These are phyloP conservation scores for Cariama cristata DNA, from an alignment of 2,113 vertebrate genomes.

Conservation along the genomic window DNA sequence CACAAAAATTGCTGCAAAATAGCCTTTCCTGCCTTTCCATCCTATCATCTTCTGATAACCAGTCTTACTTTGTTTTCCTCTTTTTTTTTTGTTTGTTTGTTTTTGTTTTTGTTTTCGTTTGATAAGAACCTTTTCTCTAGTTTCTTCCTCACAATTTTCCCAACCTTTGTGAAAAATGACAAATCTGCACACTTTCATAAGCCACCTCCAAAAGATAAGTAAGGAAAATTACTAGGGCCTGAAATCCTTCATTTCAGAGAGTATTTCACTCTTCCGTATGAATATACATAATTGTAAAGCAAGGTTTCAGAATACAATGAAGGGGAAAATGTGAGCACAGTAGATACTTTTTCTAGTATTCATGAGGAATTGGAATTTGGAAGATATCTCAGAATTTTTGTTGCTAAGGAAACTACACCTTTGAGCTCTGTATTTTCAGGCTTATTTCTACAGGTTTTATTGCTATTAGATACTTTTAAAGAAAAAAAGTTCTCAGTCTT, in stretches of 20 bases:
- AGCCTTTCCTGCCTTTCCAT: background rate
- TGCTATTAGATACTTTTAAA: background rate
- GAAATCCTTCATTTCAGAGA: background rate
- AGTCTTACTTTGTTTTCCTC: background rate
- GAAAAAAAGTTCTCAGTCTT: background rate
- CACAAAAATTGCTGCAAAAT: background rate
- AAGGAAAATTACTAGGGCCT: background rate
- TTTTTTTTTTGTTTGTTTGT: too few species aligned
- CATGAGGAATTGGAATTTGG: background rate
- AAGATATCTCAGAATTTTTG: background rate
- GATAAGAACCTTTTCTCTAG: background rate
- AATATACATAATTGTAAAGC: background rate
- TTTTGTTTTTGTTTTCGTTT: background rate
- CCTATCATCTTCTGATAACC: background rate
- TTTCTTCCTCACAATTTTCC: background rate
- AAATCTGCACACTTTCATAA: background rate
- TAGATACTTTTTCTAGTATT: background rate
- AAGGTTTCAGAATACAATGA: background rate
- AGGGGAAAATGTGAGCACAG: background rate
- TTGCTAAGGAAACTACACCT: slow-evolving; percentile 23
- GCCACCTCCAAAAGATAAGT: background rate
- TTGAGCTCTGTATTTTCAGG: slow-evolving; percentile 8
- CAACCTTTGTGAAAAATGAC: background rate
- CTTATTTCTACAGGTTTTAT: background rate
- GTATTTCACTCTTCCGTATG: background rate